Percentiles rank a stretch among this genome's conserved stretches.
Conservation (phyloP, 2,797 vertebrate genomes). For the Tenualosa ilisha region DNA sequence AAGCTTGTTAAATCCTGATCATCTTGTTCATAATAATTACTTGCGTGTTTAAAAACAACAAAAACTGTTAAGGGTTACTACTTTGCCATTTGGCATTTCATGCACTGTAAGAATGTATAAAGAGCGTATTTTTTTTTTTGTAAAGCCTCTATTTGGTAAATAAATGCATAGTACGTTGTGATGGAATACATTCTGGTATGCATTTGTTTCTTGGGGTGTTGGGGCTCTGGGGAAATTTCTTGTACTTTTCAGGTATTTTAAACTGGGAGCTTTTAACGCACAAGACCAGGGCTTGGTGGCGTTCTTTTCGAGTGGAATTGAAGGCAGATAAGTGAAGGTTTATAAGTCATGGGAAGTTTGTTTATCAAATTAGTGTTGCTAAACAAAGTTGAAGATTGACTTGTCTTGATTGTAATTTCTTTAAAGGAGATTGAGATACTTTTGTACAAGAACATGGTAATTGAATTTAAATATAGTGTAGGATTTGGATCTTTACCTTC, state of each 20-base stretch:
- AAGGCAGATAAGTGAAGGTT: constrained; percentile 71
- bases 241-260: constrained; percentile 83
- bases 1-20: constrained; percentile 64
- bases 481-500: neutral
- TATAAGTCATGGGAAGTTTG: neutral
- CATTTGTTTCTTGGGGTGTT: constrained; percentile 73
- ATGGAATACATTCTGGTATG: constrained; percentile 79
- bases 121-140: constrained; percentile 66
- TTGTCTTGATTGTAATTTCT: neutral
- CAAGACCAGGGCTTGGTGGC: constrained; percentile 75
- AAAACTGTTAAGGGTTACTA: neutral
- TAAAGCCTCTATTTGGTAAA: constrained; percentile 77
- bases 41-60: neutral
- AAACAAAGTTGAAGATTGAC: neutral
- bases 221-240: constrained; percentile 74
- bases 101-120: constrained; percentile 74
- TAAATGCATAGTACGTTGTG: constrained; percentile 81
- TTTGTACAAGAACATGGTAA: neutral
- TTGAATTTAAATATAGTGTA: neutral
- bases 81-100: constrained; percentile 30
- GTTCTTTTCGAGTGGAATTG: constrained; percentile 76
- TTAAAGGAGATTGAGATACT: neutral
- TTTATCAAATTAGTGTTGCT: neutral
- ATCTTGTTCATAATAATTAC: neutral
- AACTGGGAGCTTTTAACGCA: constrained; percentile 76